These are phyloP conservation scores for Nudaria mundana DNA, from an alignment of 2,888 invertebrate genomes.

Conservation along the genomic window DNA sequence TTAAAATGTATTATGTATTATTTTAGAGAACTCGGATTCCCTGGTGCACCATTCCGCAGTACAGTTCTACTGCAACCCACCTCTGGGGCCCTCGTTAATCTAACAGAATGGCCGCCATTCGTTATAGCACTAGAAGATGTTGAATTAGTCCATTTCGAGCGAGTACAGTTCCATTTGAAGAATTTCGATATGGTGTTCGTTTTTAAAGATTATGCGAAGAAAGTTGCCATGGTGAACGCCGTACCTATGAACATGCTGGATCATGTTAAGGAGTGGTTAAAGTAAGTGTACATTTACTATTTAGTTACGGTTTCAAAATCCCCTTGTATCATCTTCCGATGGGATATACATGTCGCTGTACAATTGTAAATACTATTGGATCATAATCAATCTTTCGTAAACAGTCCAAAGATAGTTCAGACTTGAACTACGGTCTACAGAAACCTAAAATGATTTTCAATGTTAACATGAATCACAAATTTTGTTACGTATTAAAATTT, in stretches of 20 bases:
- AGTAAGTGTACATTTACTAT: slow-evolving; percentile 82
- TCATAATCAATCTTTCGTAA: too few species aligned
- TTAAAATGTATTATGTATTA: neutral
- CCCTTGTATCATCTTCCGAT: too few species aligned
- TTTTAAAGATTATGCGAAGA: slow-evolving; percentile 97
- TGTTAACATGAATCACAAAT: neutral
- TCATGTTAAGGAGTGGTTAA: slow-evolving; percentile 99
- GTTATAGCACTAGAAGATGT: slow-evolving; percentile 98
- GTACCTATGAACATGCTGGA: slow-evolving; percentile 99
- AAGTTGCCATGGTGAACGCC: slow-evolving; percentile 98
- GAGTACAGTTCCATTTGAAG: slow-evolving; percentile 98
- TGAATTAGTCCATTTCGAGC: slow-evolving; percentile 98
- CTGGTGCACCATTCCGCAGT: slow-evolving; percentile 97
- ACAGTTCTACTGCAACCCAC: slow-evolving; percentile 98
- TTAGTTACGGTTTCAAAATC: too few species aligned
- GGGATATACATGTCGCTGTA: too few species aligned
- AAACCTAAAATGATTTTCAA: neutral
- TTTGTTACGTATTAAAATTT: too few species aligned
- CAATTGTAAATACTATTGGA: too few species aligned
- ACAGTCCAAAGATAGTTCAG: neutral
- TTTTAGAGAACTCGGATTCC: slow-evolving; percentile 95
- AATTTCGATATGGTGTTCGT: slow-evolving; percentile 99
- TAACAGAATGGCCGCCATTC: slow-evolving; percentile 99
- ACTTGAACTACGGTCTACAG: neutral
- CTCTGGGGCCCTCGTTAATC: slow-evolving; percentile 97